A percentile compares a stretch with the other conserved stretches of the same genome.
Evolutionary conservation across 2,797 vertebrate species (phyloP).

Genomic region (Spinibarbus caldwelli): DNA sequence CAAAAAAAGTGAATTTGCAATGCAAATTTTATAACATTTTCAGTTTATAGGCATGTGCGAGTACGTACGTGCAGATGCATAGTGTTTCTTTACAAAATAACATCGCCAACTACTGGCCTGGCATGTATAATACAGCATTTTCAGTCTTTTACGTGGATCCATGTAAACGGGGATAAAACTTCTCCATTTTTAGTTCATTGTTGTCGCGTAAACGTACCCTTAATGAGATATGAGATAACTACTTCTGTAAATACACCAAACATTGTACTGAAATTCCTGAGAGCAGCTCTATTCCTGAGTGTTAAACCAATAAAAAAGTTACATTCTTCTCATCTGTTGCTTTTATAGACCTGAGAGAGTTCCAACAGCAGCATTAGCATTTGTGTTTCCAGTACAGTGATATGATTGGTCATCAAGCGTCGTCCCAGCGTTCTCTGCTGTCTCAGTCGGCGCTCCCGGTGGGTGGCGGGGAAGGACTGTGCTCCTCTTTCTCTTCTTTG

Average conservation of each 20-base stretch:
- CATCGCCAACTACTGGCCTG: not conserved
- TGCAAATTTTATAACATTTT: not conserved
- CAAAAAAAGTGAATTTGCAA: not conserved
- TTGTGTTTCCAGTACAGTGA: constrained; percentile 69
- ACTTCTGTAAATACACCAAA: constrained; percentile 60
- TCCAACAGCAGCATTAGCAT: constrained; percentile 76
- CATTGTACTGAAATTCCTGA: constrained; percentile 71
- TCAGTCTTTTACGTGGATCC: not conserved
- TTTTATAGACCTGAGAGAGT: constrained; percentile 78
- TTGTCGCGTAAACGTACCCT: not conserved
- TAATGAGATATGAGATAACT: constrained; percentile 55
- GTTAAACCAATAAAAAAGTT: constrained; percentile 64
- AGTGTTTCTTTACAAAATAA: not conserved
- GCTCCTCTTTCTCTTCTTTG: constrained; percentile 84
- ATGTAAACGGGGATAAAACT: not conserved
- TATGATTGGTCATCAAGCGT: constrained; percentile 78
- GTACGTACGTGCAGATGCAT: not conserved
- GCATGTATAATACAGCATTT: not conserved
- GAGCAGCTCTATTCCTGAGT: constrained; percentile 77
- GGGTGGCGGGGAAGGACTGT: constrained; percentile 73
- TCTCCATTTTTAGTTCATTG: not conserved
- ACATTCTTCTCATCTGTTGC: constrained; percentile 70
- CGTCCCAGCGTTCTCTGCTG: constrained; percentile 13
- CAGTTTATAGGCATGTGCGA: not conserved
- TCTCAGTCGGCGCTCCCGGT: constrained; percentile 65